Evolutionary conservation across 2,888 invertebrate species (phyloP).

Genomic region (Azorinus chamasolen): DNA sequence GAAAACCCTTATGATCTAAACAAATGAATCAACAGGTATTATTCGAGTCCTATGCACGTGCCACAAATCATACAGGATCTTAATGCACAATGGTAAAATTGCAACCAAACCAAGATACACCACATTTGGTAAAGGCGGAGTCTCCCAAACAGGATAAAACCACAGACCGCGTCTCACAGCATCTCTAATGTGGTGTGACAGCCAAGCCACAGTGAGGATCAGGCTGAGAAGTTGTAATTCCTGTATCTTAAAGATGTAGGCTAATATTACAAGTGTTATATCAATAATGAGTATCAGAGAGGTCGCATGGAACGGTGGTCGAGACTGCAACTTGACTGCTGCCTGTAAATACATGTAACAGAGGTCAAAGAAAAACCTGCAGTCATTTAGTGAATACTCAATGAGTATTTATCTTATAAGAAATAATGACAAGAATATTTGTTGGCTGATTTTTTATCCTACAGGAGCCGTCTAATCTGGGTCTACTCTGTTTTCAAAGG

Average conservation of each 20-base stretch:
- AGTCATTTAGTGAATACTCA: no score
- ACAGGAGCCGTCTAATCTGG: no score
- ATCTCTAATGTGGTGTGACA: conserved; percentile 92
- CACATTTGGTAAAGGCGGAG: conserved; percentile 73
- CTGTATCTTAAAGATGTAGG: conserved; percentile 21
- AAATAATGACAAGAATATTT: no score
- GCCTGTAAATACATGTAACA: no score
- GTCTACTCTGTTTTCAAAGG: no score
- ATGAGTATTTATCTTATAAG: no score
- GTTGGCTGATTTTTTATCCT: no score
- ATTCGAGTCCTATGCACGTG: no score
- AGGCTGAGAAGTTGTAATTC: conserved; percentile 85
- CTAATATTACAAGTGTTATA: conserved; percentile 82
- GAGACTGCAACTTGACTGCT: conserved; percentile 89
- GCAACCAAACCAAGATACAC: conserved; percentile 69
- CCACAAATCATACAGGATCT: no score
- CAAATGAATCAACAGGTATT: no score
- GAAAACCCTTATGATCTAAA: no score
- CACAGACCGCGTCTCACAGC: conserved; percentile 91
- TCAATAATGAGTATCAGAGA: conserved; percentile 88
- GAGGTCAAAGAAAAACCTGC: no score
- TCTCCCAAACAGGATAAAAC: conserved; percentile 89
- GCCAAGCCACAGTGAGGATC: conserved; percentile 89
- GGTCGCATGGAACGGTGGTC: conserved; percentile 91
- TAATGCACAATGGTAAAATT: conserved; percentile 57